phyloP scores from a whole-genome alignment of 2,113 vertebrate species.

The Tenrec ecaudatus region DNA sequence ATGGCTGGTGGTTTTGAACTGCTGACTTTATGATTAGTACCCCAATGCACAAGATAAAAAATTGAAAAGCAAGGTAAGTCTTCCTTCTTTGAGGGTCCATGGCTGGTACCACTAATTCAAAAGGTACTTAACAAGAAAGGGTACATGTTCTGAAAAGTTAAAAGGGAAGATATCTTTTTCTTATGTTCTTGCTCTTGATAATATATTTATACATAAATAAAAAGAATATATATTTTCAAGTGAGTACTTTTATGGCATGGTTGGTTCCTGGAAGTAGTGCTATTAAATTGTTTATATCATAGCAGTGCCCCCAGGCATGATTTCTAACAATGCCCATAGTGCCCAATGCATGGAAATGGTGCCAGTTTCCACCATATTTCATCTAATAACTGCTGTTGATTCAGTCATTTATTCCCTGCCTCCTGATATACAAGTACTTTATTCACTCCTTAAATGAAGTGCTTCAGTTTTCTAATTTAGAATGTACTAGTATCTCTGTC shows the following conservation, averaged over 20 bases:
- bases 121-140: background rate
- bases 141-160: background rate
- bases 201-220: background rate
- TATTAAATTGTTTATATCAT: background rate
- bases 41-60: background rate
- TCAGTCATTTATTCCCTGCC: background rate
- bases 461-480: background rate
- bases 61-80: background rate
- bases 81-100: background rate
- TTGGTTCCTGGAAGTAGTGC: conserved; percentile 20
- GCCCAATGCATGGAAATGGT: background rate
- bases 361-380: background rate
- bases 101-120: background rate
- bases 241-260: conserved; percentile 20
- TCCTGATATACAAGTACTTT: background rate
- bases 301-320: background rate
- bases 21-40: too few relatives aligned
- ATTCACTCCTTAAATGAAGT: background rate
- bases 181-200: background rate
- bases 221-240: conserved; percentile 18
- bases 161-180: background rate
- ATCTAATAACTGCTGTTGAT: background rate
- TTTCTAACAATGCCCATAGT: background rate
- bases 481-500: background rate
- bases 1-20: too few relatives aligned